Percentiles rank a stretch among this genome's conserved stretches.
Evolutionary conservation across 2,888 invertebrate genomes (phyloP).

Genomic region (Rhagonycha lutea): DNA sequence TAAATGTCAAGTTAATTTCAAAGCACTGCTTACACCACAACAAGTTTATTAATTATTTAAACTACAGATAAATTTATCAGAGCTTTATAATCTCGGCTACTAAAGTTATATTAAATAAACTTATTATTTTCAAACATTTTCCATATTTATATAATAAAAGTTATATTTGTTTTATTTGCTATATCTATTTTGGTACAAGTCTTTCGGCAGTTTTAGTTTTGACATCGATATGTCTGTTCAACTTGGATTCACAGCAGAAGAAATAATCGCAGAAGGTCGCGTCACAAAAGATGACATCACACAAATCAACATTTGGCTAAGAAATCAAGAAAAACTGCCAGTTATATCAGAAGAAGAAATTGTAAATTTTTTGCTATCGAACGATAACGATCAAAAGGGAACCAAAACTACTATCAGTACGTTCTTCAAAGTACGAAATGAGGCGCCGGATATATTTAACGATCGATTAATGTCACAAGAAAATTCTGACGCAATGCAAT

Average conservation of each 20-base stretch:
- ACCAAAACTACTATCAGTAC: background rate
- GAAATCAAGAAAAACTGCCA: background rate
- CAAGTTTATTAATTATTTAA: too few relatives aligned
- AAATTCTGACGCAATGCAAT: conserved; percentile 46
- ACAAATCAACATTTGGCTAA: background rate
- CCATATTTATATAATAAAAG: too few relatives aligned
- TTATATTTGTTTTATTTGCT: too few relatives aligned
- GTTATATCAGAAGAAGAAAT: background rate
- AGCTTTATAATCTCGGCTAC: too few relatives aligned
- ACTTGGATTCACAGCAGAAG: background rate
- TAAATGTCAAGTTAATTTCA: too few relatives aligned
- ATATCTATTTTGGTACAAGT: too few relatives aligned
- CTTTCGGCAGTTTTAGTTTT: too few relatives aligned
- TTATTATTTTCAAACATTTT: background rate
- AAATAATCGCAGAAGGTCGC: background rate
- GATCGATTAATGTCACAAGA: background rate
- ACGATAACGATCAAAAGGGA: background rate
- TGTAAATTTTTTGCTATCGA: background rate
- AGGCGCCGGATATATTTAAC: background rate
- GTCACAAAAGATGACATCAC: background rate
- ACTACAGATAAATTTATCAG: too few relatives aligned
- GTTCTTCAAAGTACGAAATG: background rate
- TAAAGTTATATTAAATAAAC: background rate
- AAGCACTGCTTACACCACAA: too few relatives aligned
- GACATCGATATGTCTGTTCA: background rate